Conservation (phyloP, 2,113 vertebrate species). For the Gracilinanus agilis region DNA sequence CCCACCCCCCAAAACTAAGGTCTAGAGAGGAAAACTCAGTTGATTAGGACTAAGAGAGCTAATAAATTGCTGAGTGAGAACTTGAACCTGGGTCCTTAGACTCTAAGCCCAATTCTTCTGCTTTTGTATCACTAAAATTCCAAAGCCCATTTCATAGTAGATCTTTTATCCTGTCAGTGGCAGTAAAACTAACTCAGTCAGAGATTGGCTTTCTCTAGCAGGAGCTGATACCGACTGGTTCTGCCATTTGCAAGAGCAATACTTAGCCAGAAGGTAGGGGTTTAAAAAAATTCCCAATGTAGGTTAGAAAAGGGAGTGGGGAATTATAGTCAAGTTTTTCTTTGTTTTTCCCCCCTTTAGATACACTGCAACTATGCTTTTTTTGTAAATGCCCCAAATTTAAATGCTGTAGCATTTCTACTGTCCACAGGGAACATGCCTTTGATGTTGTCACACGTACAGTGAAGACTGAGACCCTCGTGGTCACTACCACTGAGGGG, state of each 20-base stretch:
- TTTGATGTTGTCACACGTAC: not conserved
- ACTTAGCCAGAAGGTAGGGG: too few relatives aligned
- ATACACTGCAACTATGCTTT: not conserved
- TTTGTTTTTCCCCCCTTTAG: not conserved
- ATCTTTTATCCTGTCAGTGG: too few relatives aligned
- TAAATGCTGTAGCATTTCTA: not conserved
- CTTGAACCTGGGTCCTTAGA: not conserved
- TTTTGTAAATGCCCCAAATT: not conserved
- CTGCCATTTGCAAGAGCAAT: not conserved
- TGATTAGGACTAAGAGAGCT: not conserved
- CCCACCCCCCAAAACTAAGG: not conserved
- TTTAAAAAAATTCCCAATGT: not conserved
- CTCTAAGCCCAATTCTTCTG: not conserved
- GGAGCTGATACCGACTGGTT: not conserved
- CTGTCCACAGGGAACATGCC: not conserved
- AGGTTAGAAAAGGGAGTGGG: not conserved
- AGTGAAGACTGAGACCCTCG: not conserved
- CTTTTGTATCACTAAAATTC: not conserved
- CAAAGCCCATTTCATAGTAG: not conserved
- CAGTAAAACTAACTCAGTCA: too few relatives aligned
- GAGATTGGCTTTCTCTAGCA: not conserved
- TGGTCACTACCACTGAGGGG: not conserved
- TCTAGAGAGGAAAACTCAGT: not conserved
- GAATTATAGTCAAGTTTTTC: not conserved
- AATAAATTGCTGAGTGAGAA: not conserved